Base-by-base conservation (phyloP, 2,113 vertebrate genomes). In the Meriones unguiculatus region DNA sequence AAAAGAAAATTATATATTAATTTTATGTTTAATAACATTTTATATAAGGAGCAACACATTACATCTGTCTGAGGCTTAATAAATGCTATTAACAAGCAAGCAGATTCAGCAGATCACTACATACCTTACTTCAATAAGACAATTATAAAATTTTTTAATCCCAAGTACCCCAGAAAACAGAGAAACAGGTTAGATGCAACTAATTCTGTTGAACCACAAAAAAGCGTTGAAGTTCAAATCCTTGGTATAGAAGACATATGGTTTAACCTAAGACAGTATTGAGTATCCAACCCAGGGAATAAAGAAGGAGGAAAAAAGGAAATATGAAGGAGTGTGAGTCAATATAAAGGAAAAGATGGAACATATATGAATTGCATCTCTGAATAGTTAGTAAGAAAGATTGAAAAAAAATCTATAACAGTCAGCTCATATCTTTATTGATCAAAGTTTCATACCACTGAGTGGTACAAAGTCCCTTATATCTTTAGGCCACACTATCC, bases 21-120 rank as follows among this genome's bases (percentile, higher is more conserved):
- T 94, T 64, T 70, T 32, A 78, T 67, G 57, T 82, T 96, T 93
- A 95, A 62, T 89, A 85, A 73, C 18, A 81, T 80, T 85, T 67
- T 62, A 7, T 94, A 76, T 81, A 15, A 82, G 41, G 25, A 65
- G 30, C 14, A 89, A 38, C 25, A 89, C 35, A 57, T 90, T 50
- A 70, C 9, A 76, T 25, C 32, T 25, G 92, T 1, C n/a, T 89
- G 28, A 28, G 93, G 46, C 69, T 87, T 46, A 93, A 54, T 87
- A 86, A 89, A 70, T 77, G 10, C 41, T 96, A 15, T 87, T 87
- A 91, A 65, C 81, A 91, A 81, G 13, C 77, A 12, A 11, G 92
- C 54, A 91, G 41, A 62, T 88, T 93, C 54, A 97, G 35, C 46
- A 90, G 14, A 57, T 88, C 50, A 64, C 67, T 62, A 20, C 87